A percentile compares a stretch with the other conserved stretches of the same genome.
Conservation (phyloP, 2,113 vertebrate species). For the Tinamus guttatus region DNA sequence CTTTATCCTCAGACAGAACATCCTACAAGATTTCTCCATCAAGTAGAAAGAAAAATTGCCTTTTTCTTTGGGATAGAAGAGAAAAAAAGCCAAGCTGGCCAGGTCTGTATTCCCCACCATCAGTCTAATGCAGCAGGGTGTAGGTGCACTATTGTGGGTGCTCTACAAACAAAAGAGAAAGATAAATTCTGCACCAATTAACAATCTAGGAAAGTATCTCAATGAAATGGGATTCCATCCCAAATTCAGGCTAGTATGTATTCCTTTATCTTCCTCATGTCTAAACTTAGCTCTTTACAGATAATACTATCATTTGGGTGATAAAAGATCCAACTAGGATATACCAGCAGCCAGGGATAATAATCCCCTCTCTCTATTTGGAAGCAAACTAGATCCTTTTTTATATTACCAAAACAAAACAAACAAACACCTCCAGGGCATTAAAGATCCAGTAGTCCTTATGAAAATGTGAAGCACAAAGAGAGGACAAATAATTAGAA, state of each 20-base stretch:
- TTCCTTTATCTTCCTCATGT: background rate
- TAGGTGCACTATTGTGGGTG: background rate
- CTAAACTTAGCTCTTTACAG: background rate
- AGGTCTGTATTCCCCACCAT: background rate
- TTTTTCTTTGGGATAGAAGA: background rate
- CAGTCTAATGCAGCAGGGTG: background rate
- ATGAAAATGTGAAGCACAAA: background rate
- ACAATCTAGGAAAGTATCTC: background rate
- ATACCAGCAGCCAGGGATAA: background rate
- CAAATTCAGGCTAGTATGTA: background rate
- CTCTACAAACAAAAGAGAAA: background rate
- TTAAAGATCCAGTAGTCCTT: background rate
- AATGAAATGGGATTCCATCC: background rate
- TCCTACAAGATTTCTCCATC: background rate
- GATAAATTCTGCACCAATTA: background rate
- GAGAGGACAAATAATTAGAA: slow-evolving; percentile 1
- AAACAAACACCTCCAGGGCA: background rate
- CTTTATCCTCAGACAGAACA: background rate
- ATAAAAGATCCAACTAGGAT: background rate
- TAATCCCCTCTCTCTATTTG: background rate
- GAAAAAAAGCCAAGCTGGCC: background rate
- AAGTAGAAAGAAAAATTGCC: background rate
- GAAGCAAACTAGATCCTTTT: background rate
- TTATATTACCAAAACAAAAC: background rate
- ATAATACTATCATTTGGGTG: background rate